Percentiles rank a stretch among this genome's conserved stretches.
phyloP scores from a whole-genome alignment of 2,888 invertebrate genomes.

The Heteromurus nitidus region DNA sequence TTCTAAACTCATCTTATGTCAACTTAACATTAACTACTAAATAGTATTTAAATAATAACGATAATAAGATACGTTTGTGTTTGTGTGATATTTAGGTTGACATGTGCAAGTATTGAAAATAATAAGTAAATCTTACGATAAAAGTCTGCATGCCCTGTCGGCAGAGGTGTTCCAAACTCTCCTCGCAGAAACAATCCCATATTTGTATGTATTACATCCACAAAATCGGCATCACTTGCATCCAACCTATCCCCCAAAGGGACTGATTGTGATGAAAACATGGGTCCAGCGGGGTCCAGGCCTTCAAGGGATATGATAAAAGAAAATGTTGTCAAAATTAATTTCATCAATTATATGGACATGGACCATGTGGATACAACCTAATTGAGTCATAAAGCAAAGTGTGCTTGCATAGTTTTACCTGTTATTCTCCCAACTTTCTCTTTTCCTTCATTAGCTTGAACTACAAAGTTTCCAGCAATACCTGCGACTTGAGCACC shows the following conservation, averaged over 20 bases:
- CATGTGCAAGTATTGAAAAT: too few relatives aligned
- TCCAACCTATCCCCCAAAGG: constrained; percentile 77
- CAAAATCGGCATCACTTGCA: constrained; percentile 82
- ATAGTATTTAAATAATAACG: too few relatives aligned
- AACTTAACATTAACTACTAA: too few relatives aligned
- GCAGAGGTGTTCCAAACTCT: constrained; percentile 65
- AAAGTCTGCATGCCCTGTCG: constrained; percentile 65
- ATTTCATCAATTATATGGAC: background rate
- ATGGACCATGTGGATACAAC: too few relatives aligned
- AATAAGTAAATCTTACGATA: constrained; percentile 62
- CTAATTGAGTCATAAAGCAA: too few relatives aligned
- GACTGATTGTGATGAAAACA: constrained; percentile 61
- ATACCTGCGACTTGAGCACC: constrained; percentile 65
- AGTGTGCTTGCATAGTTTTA: too few relatives aligned
- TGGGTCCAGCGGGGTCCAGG: constrained; percentile 67
- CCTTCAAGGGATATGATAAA: constrained; percentile 8
- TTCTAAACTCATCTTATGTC: too few relatives aligned
- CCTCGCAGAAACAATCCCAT: constrained; percentile 67
- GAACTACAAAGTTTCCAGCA: constrained; percentile 66
- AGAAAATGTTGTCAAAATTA: too few relatives aligned
- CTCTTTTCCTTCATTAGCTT: constrained; percentile 61
- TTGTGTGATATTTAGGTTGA: too few relatives aligned
- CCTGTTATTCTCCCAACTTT: constrained; percentile 69
- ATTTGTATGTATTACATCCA: constrained; percentile 78
- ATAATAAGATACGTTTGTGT: too few relatives aligned